Evolutionary conservation across 1,140 invertebrate genomes (phyloP), one percentile per base, ranked within the genome.

Genomic region (Proctacanthus coquilletti): DNA sequence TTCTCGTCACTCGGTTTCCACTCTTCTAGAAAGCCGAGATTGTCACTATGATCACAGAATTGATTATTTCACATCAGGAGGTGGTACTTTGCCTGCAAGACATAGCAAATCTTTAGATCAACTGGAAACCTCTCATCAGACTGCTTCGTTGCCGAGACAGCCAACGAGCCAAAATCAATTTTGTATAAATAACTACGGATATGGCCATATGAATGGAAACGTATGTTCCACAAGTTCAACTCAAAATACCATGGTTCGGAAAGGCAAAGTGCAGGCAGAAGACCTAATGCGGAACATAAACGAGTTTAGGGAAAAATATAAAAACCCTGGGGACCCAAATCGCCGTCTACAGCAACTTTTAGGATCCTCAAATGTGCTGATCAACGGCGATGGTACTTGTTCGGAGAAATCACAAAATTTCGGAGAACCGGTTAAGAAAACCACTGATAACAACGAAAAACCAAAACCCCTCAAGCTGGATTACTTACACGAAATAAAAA

Each of bases 61-160:
- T 13, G 36, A 10, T 6, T 15, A 27, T 29, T 15, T 27, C 15
- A 14, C 23, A 21, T 11, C 9, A 8, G 36, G 20, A 19, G 62
- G 60, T 41, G 65, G 61, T 34, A 69, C 66, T 2, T 51, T 79
- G 19, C 77, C 77, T 4, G 72, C 79, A 2, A 63, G 80, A 33
- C 80, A 84, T 52, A 84, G 80, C 51, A 84, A 84, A 50, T 84
- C 80, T 1, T 51, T 84, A 25, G 81, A 84, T 52, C 80, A 84
- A 45, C 51, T 84, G 13, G 70, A 69, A 9, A 13, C 30, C 10
- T n/a, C n/a, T 25, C n/a, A 25, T 23, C 9, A 5, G 49, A 1
- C 47, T 18, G 21, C 6, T 15, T 25, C 11, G 27, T 29, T 15
- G 34, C 19, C 30, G 21, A 25, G 14, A 20, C 27, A 11, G 36